These are phyloP conservation scores for Protonemura montana DNA, from an alignment of 2,888 invertebrate species.

Conservation along the genomic window DNA sequence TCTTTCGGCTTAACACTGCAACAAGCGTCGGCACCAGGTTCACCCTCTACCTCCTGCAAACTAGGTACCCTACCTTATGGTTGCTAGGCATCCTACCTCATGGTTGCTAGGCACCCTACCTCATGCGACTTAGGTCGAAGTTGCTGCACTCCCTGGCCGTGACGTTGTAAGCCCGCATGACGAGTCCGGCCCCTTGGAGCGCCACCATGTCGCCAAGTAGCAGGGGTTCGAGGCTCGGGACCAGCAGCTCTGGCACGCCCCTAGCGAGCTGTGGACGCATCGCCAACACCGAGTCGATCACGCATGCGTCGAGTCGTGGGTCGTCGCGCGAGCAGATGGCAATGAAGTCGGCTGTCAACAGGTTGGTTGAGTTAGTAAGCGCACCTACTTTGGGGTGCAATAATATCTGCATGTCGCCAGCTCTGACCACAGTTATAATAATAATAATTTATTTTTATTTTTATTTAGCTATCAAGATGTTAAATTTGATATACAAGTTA, in stretches of 20 bases:
- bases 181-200: conserved; percentile 52
- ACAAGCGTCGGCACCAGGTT: too few species aligned
- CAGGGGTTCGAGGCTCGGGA: conserved; percentile 72
- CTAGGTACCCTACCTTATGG: too few species aligned
- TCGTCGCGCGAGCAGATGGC: conserved; percentile 70
- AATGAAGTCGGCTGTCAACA: conserved; percentile 69
- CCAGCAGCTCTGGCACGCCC: conserved; percentile 72
- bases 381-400: too few species aligned
- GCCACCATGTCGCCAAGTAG: conserved; percentile 56
- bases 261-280: conserved; percentile 59
- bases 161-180: conserved; percentile 53
- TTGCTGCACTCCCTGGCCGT: conserved; percentile 52
- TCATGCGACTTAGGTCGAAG: conserved; percentile 59
- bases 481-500: too few species aligned
- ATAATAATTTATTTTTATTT: too few species aligned
- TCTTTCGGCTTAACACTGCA: conserved; percentile 66
- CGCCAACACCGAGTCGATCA: conserved; percentile 68
- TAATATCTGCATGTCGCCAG: too few species aligned
- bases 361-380: too few species aligned
- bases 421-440: too few species aligned
- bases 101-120: conserved; percentile 41
- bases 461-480: too few species aligned
- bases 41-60: too few species aligned
- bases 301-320: conserved; percentile 69
- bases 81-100: too few species aligned